Conservation (phyloP, 1,140 invertebrate species). For the Microvelia longipes region DNA sequence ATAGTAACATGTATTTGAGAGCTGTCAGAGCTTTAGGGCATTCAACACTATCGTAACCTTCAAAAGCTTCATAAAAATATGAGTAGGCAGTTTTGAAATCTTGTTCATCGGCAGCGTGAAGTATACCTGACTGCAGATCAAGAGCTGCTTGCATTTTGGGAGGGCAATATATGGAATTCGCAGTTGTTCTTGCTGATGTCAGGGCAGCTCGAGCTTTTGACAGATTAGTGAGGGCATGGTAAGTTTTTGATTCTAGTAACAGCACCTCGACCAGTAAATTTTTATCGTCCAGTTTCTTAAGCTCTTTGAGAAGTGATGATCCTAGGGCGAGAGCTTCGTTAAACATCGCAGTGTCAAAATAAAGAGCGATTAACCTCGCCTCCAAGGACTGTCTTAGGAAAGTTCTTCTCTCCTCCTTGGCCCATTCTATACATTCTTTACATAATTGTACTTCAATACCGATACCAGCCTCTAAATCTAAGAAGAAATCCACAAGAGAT, state of each 20-base stretch:
- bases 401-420: constrained; percentile 90
- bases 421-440: constrained; percentile 99
- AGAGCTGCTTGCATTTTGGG: constrained; percentile 93
- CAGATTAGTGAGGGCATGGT: constrained; percentile 91
- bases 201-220: constrained; percentile 92
- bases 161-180: constrained; percentile 97
- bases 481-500: constrained; percentile 89
- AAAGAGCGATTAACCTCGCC: constrained; percentile 79
- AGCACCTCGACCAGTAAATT: constrained; percentile 94
- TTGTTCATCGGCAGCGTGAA: constrained; percentile 96
- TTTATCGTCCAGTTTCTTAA: constrained; percentile 99
- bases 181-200: constrained; percentile 94
- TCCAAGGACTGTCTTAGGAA: constrained; percentile 93
- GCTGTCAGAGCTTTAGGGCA: constrained; percentile 79
- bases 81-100: constrained; percentile 99
- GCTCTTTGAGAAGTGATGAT: constrained; percentile 72
- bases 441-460: constrained; percentile 78
- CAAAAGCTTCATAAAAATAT: constrained; percentile 99
- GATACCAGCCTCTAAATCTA: constrained; percentile 87
- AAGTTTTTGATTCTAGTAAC: constrained; percentile 94
- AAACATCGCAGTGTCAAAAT: constrained; percentile 85
- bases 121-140: constrained; percentile 93
- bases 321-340: constrained; percentile 70
- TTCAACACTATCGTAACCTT: constrained; percentile 95
- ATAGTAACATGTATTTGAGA: constrained; percentile 97